A percentile compares a stretch with the other conserved stretches of the same genome.
phyloP scores from a whole-genome alignment of 2,888 invertebrate genomes.

The Acronicta aceris region DNA sequence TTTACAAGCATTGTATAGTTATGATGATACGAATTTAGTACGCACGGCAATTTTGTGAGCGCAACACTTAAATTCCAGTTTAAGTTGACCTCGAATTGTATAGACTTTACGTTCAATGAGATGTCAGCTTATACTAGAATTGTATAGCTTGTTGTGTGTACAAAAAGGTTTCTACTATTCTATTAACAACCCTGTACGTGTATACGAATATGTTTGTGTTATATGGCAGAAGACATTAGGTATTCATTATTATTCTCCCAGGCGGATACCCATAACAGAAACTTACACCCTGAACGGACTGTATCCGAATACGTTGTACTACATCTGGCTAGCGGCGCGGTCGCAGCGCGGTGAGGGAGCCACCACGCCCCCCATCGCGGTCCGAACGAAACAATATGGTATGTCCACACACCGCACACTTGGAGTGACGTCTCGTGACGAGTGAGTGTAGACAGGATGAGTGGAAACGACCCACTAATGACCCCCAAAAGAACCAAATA shows the following conservation, averaged over 20 bases:
- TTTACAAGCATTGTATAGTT: too few species aligned
- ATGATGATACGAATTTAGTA: too few species aligned
- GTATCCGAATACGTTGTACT: conserved; percentile 98
- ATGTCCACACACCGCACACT: conserved; percentile 85
- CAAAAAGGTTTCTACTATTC: too few species aligned
- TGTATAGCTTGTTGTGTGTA: too few species aligned
- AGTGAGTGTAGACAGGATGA: conserved; percentile 54
- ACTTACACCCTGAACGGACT: conserved; percentile 96
- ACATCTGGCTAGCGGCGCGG: conserved; percentile 98
- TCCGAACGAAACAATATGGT: conserved; percentile 99
- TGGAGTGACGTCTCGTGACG: conserved; percentile 57
- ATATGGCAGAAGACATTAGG: not conserved
- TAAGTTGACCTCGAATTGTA: too few species aligned
- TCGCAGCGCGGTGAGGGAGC: conserved; percentile 98
- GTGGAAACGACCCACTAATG: conserved; percentile 42
- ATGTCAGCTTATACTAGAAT: too few species aligned
- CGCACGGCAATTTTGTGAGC: too few species aligned
- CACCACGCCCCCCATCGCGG: conserved; percentile 97
- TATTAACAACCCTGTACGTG: too few species aligned
- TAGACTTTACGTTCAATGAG: too few species aligned
- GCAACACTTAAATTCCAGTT: too few species aligned
- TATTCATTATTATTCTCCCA: conserved; percentile 57
- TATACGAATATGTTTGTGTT: too few species aligned
- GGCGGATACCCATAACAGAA: conserved; percentile 94
- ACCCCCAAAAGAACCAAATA: not conserved